phyloP scores from a whole-genome alignment of 2,113 vertebrate species.

The Gnathonemus longibarbis region DNA sequence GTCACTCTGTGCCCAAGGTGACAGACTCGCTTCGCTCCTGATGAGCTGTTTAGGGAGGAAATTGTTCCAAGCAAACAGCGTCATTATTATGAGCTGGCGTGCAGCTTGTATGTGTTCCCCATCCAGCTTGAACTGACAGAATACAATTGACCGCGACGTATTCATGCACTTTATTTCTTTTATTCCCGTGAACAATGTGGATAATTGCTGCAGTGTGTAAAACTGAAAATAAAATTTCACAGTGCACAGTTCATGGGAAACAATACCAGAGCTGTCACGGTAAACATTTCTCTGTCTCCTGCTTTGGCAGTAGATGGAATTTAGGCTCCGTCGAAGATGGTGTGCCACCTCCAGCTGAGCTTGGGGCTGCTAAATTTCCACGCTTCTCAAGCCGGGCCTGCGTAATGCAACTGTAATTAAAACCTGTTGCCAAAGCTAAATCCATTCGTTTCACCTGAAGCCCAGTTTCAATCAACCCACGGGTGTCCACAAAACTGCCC shows the following conservation, averaged over 20 bases:
- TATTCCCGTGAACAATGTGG: slow-evolving; percentile 72
- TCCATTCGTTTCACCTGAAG: not conserved
- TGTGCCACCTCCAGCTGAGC: slow-evolving; percentile 16
- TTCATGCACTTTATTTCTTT: slow-evolving; percentile 76
- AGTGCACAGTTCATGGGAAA: slow-evolving; percentile 54
- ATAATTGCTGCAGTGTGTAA: slow-evolving; percentile 74
- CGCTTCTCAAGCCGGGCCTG: not conserved
- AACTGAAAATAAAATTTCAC: slow-evolving; percentile 73
- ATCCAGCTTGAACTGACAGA: slow-evolving; percentile 74
- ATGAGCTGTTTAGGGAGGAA: slow-evolving; percentile 74
- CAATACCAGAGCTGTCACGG: slow-evolving; percentile 65
- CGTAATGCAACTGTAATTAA: not conserved
- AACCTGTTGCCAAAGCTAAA: not conserved
- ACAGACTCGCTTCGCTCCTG: slow-evolving; percentile 72
- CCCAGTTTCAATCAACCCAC: not conserved
- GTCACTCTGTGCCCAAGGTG: slow-evolving; percentile 68
- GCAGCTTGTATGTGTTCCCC: slow-evolving; percentile 64
- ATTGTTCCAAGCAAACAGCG: slow-evolving; percentile 73
- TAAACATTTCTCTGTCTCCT: slow-evolving; percentile 50
- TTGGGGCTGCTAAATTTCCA: not conserved
- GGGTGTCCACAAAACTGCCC: not conserved
- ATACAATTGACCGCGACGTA: slow-evolving; percentile 75
- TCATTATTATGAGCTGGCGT: slow-evolving; percentile 71
- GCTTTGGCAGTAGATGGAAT: slow-evolving; percentile 53
- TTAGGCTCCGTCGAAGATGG: slow-evolving; percentile 33